phyloP scores from a whole-genome alignment of 2,113 vertebrate species.

The Neodontobutis hainanensis region DNA sequence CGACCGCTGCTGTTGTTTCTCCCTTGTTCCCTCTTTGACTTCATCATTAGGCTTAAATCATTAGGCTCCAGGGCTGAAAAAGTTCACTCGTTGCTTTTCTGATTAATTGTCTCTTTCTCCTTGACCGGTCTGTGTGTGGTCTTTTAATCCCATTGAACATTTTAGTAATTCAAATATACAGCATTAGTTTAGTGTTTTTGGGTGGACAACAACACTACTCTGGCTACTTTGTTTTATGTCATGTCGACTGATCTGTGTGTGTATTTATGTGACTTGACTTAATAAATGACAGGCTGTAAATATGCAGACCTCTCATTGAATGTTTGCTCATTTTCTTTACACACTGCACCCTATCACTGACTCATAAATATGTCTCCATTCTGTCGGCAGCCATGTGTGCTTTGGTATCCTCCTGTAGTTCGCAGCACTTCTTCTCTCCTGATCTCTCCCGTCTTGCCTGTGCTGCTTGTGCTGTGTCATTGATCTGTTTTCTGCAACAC shows the following conservation, averaged over 20 bases:
- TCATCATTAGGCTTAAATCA: constrained; percentile 63
- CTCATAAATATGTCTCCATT: no score
- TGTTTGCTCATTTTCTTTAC: no score
- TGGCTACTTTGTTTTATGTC: no score
- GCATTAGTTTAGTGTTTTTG: not conserved
- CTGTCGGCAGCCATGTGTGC: no score
- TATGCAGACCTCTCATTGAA: no score
- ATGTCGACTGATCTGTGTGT: no score
- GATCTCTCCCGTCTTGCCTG: not conserved
- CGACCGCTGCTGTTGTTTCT: constrained; percentile 60
- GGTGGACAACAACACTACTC: no score
- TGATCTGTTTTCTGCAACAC: constrained; percentile 36
- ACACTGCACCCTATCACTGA: no score
- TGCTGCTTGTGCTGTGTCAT: constrained; percentile 8
- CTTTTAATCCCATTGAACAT: constrained; percentile 5
- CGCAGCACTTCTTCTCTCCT: not conserved
- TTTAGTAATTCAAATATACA: not conserved
- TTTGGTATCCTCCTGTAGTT: no score
- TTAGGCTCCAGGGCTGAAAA: constrained; percentile 60
- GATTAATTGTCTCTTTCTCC: constrained; percentile 60
- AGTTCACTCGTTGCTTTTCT: constrained; percentile 56
- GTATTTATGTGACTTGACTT: no score
- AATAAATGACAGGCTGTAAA: no score
- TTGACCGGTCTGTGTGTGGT: constrained; percentile 27
- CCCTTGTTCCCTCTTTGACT: constrained; percentile 40